Evolutionary conservation across 1,140 invertebrate genomes (phyloP), one percentile per base, ranked within the genome.

Genomic region (Sogatella furcifera): DNA sequence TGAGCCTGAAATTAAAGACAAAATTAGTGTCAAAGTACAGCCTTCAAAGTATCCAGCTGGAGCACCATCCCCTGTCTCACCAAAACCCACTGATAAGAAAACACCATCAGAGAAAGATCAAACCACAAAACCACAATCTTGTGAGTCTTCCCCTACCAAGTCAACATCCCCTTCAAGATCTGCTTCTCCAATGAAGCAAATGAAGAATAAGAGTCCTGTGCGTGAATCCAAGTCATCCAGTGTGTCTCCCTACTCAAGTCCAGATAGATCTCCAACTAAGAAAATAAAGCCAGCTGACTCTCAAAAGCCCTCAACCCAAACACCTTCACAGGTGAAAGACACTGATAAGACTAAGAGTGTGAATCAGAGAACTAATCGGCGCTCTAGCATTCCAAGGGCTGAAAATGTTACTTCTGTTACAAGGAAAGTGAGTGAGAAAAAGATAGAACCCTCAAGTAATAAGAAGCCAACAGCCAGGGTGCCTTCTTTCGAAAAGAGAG

Each of bases 31-130:
- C 49, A 41, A 42, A 57, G 24, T 42, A 34, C 59, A 65, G 54
- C 42, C 58, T 15, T n/a, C 56, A 14, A 34, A 34, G 5, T 22
- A 49, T 11, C 46, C 46, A 28, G n/a, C 14, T 49, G 19, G 10
- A 28, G 44, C 38, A 17, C 42, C 22, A 14, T 59, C 57, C 17
- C 57, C 57, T 22, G 28, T 19, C 15, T 31, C 41, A 9, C 69
- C 61, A 58, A 69, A 59, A 63, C 63, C 61, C 43, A 62, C 64
- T 49, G 57, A 69, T 28, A 60, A 68, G 65, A 64, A 65, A 44
- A 59, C 49, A 49, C 43, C 58, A 17, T 62, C 64, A 43, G 43
- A 55, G 2, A 43, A 43, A 53, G 28, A 28, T 14, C 13, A 34
- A 17, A 49, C 46, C 9, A 10, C 46, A 5, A 22, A 19, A n/a